Evolutionary conservation across 2,888 invertebrate genomes (phyloP).

Genomic region (Fabriciana adippe): DNA sequence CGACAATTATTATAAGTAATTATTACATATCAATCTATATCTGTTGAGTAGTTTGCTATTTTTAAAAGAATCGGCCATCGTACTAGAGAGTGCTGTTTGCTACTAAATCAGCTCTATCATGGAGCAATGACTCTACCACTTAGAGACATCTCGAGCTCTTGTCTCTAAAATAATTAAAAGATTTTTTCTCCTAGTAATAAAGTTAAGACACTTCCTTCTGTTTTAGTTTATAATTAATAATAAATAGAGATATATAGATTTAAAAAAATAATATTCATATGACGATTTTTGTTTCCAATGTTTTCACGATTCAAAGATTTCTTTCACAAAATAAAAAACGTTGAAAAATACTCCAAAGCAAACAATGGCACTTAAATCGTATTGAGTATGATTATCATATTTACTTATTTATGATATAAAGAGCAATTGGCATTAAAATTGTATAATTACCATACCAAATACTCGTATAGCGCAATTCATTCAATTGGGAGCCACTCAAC

Average conservation of each 20-base stretch:
- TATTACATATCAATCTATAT: too few species aligned
- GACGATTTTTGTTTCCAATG: too few species aligned
- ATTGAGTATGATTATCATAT: conserved; percentile 5
- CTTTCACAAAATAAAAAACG: not conserved
- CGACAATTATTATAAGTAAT: too few species aligned
- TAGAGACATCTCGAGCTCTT: too few species aligned
- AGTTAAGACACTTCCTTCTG: not conserved
- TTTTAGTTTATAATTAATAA: conserved; percentile 5
- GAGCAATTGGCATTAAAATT: conserved; percentile 19
- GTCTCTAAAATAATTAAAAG: not conserved
- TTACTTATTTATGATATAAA: conserved; percentile 20
- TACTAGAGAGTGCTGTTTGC: too few species aligned
- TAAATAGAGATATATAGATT: too few species aligned
- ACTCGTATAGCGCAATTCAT: conserved; percentile 36
- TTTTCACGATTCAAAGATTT: conserved; percentile 1
- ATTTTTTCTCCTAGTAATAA: not conserved
- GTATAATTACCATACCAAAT: conserved; percentile 26
- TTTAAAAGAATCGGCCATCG: too few species aligned
- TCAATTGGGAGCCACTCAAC: conserved; percentile 44
- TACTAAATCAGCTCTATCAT: too few species aligned
- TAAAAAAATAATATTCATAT: too few species aligned
- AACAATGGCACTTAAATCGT: conserved; percentile 13
- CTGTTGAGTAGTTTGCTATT: too few species aligned
- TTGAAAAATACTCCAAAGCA: conserved; percentile 3
- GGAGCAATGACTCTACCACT: too few species aligned